Evolutionary conservation across 2,888 invertebrate genomes (phyloP), one percentile per base, ranked within the genome.

Genomic region (Leptopilina drosophilae): DNA sequence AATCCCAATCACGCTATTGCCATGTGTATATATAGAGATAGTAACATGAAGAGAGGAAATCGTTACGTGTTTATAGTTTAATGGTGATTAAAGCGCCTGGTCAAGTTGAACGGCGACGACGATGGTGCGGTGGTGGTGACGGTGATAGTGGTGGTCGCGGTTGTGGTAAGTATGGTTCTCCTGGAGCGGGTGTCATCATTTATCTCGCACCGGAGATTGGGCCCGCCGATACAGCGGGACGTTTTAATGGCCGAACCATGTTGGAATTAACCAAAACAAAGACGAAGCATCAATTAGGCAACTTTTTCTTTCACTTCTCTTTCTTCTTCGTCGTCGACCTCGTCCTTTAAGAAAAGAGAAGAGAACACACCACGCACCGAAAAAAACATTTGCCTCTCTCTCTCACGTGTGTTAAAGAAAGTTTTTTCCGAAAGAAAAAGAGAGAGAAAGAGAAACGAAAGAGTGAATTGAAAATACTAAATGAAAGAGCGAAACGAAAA

Each of bases 221-320:
- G 92, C 92, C 91, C 90, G 89, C 93, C 93, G 94, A 93, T 62
- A 62, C 62, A 62, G 62, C 62, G 62, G 62, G 94, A 94, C 94
- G 93, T 94, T 94, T 94, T 94, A 94, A 94, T 94, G 94, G 94
- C 93, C 93, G 94, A 94, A 94, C 94, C 94, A 93, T 94, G 94
- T 94, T 93, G 93, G 93, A 93, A 94, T 94, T 94, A 94, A 94
- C 94, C 94, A 94, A 94, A 94, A 94, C 94, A 94, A 94, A 93
- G 94, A 94, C 94, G 93, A 94, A 94, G 94, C 94, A 94, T 94
- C 94, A 94, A 94, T 94, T 94, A 94, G 94, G 93, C 92, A 92
- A 93, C 49, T 49, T 49, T 49, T 49, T 49, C 49, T 49, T 64
- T 8, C 20, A 20, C 20, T 64, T 64, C 20, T 49, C 11, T 15